These are phyloP conservation scores for Odontamblyopus rebecca DNA, from an alignment of 2,797 vertebrate genomes.

Conservation along the genomic window DNA sequence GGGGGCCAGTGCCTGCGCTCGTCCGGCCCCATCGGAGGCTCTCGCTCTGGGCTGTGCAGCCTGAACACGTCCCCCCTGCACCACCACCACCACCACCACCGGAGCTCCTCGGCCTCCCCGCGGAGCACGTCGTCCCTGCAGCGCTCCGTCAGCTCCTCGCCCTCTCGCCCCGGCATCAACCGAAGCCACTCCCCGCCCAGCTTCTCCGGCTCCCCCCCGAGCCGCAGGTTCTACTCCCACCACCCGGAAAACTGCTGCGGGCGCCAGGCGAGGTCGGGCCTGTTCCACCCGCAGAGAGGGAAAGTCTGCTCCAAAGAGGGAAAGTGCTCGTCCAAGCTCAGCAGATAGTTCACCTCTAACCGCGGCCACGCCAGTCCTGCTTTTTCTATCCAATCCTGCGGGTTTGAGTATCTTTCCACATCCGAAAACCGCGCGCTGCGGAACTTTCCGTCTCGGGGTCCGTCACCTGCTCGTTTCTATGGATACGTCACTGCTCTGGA, in stretches of 20 bases:
- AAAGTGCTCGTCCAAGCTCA: slow-evolving; percentile 93
- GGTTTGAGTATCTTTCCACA: neutral
- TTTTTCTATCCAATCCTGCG: neutral
- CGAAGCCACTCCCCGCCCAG: slow-evolving; percentile 95
- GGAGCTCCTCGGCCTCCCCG: slow-evolving; percentile 94
- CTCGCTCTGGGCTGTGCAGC: slow-evolving; percentile 87
- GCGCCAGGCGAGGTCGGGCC: slow-evolving; percentile 83
- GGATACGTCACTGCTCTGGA: too few species aligned
- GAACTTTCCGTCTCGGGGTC: too few species aligned
- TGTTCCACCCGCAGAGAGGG: slow-evolving; percentile 79
- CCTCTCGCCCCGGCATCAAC: slow-evolving; percentile 88
- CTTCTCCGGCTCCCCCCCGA: slow-evolving; percentile 92
- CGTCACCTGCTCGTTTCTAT: too few species aligned
- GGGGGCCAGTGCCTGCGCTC: slow-evolving; percentile 84
- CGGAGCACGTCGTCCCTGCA: slow-evolving; percentile 93
- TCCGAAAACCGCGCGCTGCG: neutral
- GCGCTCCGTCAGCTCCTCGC: slow-evolving; percentile 94
- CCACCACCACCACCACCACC: slow-evolving; percentile 84
- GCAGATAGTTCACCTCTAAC: slow-evolving; percentile 85
- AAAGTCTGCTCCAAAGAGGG: slow-evolving; percentile 83
- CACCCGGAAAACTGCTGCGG: slow-evolving; percentile 89
- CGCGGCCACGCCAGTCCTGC: neutral
- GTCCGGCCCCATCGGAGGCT: slow-evolving; percentile 79
- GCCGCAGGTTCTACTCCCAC: slow-evolving; percentile 88
- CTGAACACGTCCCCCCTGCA: slow-evolving; percentile 82